These are phyloP conservation scores for Gastrophryne carolinensis DNA, from an alignment of 2,797 vertebrate genomes.

Conservation along the genomic window DNA sequence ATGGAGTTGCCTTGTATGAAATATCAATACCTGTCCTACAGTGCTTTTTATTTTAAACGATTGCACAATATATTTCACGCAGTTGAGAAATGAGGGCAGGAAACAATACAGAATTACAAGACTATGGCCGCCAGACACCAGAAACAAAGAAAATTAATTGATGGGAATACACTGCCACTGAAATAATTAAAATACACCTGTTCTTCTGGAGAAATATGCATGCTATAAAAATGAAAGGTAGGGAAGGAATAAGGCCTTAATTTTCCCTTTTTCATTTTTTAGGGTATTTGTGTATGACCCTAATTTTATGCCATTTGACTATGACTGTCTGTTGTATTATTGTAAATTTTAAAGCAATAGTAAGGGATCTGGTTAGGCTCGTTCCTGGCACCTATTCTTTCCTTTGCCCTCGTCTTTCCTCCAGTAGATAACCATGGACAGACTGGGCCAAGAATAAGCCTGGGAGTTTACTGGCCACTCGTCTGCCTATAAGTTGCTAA, in stretches of 20 bases:
- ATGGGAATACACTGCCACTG: neutral
- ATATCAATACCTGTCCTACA: conserved; percentile 32
- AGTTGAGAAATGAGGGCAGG: conserved; percentile 15
- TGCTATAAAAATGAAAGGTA: neutral
- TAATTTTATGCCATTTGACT: too few relatives aligned
- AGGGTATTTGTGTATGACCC: neutral
- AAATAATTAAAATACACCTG: neutral
- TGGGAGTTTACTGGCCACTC: too few relatives aligned
- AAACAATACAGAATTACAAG: neutral
- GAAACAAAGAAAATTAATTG: neutral
- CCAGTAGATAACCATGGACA: too few relatives aligned
- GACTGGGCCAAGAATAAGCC: too few relatives aligned
- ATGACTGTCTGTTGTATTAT: too few relatives aligned
- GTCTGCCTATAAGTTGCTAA: too few relatives aligned
- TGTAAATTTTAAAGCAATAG: too few relatives aligned
- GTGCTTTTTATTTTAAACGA: conserved; percentile 26
- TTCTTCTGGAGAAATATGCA: neutral
- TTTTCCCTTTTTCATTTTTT: neutral
- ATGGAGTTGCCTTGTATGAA: conserved; percentile 19
- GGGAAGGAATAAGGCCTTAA: neutral
- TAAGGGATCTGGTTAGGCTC: too few relatives aligned
- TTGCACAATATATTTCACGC: conserved; percentile 9
- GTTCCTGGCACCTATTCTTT: too few relatives aligned
- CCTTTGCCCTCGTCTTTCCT: too few relatives aligned
- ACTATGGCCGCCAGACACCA: conserved; percentile 1